Evolutionary conservation across 2,113 vertebrate genomes (phyloP), one percentile per base, ranked within the genome.

Genomic region (Psettodes erumei): DNA sequence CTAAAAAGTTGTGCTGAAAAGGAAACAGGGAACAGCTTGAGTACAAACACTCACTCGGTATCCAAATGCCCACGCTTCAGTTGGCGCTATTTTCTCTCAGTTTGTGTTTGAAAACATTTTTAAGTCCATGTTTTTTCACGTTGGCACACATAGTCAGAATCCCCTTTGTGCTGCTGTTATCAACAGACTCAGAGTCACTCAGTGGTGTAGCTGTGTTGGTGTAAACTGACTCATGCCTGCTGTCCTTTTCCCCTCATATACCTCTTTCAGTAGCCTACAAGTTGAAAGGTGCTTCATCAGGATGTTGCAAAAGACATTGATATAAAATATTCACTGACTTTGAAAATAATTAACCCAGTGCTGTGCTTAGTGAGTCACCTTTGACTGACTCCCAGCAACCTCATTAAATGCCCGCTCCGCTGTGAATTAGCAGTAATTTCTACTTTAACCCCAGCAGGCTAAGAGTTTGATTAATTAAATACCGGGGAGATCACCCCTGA

Each of bases 391-490:
- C 43, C 19, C 30, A 71, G 45, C 65, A 48, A 73, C 30, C 64
- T 84, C 71, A 80, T 89, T 76, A 85, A 79, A 83, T 33, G 13
- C 32, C 50, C 51, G 59, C 55, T 63, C 59, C 19, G 47, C 13
- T 32, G 59, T 72, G 77, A 75, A 80, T 75, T 63, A 69, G 53
- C 28, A 69, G 42, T 72, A 28, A 79, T 76, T 81, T 79, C 64
- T 60, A 6, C 74, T 71, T 75, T 40, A 70, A 74, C 21, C 53
- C 25, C 40, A 45, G 60, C n/a, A 61, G 37, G 47, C 67, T 37
- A 48, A 33, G 37, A 70, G 28, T 79, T 77, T 75, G 42, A 90
- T 88, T 81, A 76, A 88, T 85, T 79, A 86, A 91, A 90, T 58
- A 50, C 62, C 2, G 13, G 59, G 48, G 43, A 82, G 54, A 81